These are phyloP conservation scores for human DNA, from an alignment of 2,113 vertebrate species.

Conservation along the genomic window GRCh38 chr12:92962001-92962500, in stretches of 20 bases:
- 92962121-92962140: not conserved
- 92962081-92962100: not conserved
- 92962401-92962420: too few species aligned
- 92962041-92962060: not conserved
- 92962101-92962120: not conserved
- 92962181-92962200: not conserved
- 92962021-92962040: not conserved
- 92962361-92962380: not conserved
- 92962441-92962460: too few species aligned
- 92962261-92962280: not conserved
- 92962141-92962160: not conserved
- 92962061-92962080: not conserved
- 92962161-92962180: not conserved
- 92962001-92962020: not conserved
- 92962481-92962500: too few species aligned
- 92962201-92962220: not conserved
- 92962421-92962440: too few species aligned
- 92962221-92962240: not conserved
- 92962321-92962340: conserved; percentile 9
- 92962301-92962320: conserved; percentile 21
- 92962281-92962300: not conserved
- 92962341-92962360: not conserved
- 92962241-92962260: not conserved
- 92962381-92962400: not conserved
- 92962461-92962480: too few species aligned